Base-by-base conservation (phyloP, 2,797 vertebrate genomes). In the Macropus fuliginosus region DNA sequence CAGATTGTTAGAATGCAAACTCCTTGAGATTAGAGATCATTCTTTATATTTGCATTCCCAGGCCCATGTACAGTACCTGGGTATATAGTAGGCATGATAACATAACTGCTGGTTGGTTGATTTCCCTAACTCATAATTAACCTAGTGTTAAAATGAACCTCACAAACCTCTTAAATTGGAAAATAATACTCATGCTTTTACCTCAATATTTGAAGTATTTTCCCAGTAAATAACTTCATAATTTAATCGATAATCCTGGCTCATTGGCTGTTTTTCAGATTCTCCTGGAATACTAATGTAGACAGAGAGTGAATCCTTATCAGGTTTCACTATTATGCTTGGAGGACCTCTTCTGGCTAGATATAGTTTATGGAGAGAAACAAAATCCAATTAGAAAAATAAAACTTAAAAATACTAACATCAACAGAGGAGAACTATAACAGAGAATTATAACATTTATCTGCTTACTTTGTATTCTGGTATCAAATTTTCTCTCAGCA, bases 201-300 rank as follows among this genome's bases (percentile, higher is more conserved):
- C 99, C 98, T 98, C 55, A 27, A 55, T 6, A 94, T 94, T 34
- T 0, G 98, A 98, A 93, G 97, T 93, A 31, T 98, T 98, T 95
- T 98, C 96, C 98, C 98, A 98, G 87, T 98, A 98, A 0, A 93
- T 5, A 95, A 98, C 0, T 27, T 97, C 97, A 94, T 98, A 99
- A 91, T 55, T 96, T 4, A 98, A 93, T 0, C 13, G 9, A 89
- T 97, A 97, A 46, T 0, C 0, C 0, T 66, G 24, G n/a, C 50
- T 94, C 93, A 93, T 93, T 8, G 0, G 0, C 2, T 74, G 56
- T 50, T 2, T 2, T 94, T 91, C 81, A 55, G 92, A 5, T 21
- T 94, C 96, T 93, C 95, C 92, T 0, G 97, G 97, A 93, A 95
- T n/a, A 56, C 34, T 24, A 29, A 99, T 95, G 4, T 90, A n/a